Base-by-base conservation (phyloP, 2,113 vertebrate species). In the Procavia capensis region DNA sequence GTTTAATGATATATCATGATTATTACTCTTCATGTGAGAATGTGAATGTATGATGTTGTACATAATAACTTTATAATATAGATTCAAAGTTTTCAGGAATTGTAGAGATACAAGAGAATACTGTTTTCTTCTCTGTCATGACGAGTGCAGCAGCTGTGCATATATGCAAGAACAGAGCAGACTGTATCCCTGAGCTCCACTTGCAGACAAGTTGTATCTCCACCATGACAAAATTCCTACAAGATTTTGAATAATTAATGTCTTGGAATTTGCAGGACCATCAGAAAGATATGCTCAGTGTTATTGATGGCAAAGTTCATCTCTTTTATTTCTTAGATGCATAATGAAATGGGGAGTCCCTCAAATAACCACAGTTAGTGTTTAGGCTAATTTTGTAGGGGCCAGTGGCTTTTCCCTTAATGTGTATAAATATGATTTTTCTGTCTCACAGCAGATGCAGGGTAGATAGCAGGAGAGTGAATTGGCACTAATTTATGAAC, bases 191-290 rank as follows among this genome's bases (percentile, higher is more conserved):
- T 97, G 98, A 98, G 98, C 98, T 98, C 97, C 43, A 84, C 98
- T 98, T 98, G 98, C 98, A 99, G 98, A 98, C 98, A 98, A 98
- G 98, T 98, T 98, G 97, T 98, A 98, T 98, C 98, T 99, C 98
- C 97, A 98, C 98, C 98, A 98, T 97, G 98, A 98, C 98, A 98
- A 98, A 98, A 98, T 98, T 99, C 99, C 99, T 99, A 98, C 97
- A 98, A 99, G 99, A 98, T 97, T 98, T 98, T 99, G 98, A 99
- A 99, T 99, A 99, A 99, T 99, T 99, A 98, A 99, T 99, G 98
- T 96, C 96, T 88, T 97, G 97, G 98, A 99, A 99, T 99, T 98
- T 99, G 98, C 91, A 87, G 98, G 98, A 98, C 99, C n/a, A n/a
- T 99, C 98, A 99, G 98, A 98, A n/a, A 99, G 98, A 99, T 99